Conservation (phyloP, 1,140 invertebrate species). For the Drosophila mojavensis region DNA sequence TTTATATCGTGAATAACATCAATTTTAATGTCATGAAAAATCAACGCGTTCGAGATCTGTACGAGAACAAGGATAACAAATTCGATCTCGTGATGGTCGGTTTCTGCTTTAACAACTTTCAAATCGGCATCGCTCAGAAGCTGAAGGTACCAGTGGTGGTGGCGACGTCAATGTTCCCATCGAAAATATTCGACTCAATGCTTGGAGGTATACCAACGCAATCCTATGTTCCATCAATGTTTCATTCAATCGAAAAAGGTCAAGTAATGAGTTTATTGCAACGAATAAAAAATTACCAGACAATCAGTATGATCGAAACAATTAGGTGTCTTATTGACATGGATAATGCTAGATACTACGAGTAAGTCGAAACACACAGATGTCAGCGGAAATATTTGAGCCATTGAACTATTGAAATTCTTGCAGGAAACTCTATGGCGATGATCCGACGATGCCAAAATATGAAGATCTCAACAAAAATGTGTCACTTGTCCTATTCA, state of each 20-base stretch:
- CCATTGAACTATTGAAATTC: background rate
- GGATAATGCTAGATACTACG: slow-evolving; percentile 23
- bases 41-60: slow-evolving; percentile 41
- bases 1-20: slow-evolving; percentile 32
- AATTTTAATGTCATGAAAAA: slow-evolving; percentile 35
- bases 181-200: slow-evolving; percentile 27
- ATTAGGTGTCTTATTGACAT: slow-evolving; percentile 5
- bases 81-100: slow-evolving; percentile 67
- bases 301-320: background rate
- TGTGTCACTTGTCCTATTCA: slow-evolving; percentile 59
- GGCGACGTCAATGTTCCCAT: slow-evolving; percentile 39
- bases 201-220: slow-evolving; percentile 51
- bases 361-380: slow-evolving; percentile 25
- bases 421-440: slow-evolving; percentile 39
- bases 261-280: background rate
- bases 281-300: background rate
- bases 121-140: slow-evolving; percentile 60
- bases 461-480: slow-evolving; percentile 54
- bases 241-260: background rate
- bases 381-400: background rate
- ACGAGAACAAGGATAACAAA: slow-evolving; percentile 53
- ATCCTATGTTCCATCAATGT: background rate
- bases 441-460: slow-evolving; percentile 46
- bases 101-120: slow-evolving; percentile 60
- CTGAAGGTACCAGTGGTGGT: slow-evolving; percentile 60